Evolutionary conservation across 2,797 vertebrate genomes (phyloP).

Genomic region (Tarsius wallacei): DNA sequence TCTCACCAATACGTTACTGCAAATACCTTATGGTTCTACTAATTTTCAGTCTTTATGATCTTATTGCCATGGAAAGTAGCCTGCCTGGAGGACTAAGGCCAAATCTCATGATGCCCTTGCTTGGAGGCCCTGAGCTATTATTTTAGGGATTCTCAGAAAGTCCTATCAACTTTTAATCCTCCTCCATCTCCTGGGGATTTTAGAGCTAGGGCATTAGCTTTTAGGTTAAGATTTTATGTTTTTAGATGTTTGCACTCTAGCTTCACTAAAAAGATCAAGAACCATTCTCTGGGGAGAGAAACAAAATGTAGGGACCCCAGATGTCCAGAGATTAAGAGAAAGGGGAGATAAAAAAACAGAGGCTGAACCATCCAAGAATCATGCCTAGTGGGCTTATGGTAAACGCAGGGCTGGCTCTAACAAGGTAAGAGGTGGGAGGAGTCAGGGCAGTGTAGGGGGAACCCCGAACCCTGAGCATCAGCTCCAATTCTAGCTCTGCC

Average conservation of each 20-base stretch:
- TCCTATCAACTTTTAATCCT: neutral
- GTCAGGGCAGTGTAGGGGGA: no score
- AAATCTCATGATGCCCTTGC: neutral
- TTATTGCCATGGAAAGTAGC: neutral
- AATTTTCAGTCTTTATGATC: conserved; percentile 1
- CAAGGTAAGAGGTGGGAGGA: neutral
- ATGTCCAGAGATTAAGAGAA: neutral
- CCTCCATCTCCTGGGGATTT: neutral
- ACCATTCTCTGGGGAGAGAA: neutral
- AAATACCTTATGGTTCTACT: neutral
- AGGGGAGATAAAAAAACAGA: neutral
- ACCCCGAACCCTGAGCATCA: neutral
- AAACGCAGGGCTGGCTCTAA: neutral
- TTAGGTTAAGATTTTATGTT: conserved; percentile 35
- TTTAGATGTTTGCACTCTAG: neutral
- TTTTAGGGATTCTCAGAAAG: conserved; percentile 37
- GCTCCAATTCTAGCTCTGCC: neutral
- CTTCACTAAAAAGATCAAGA: neutral
- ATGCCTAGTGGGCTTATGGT: neutral
- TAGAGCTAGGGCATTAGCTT: neutral
- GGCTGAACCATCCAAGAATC: neutral
- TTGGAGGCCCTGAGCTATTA: neutral
- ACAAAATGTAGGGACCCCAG: neutral
- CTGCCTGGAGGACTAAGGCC: neutral
- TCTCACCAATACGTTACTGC: neutral